Conservation (phyloP, 35 echinoderm and acorn worm genomes). For the Lytechinus variegatus region DNA sequence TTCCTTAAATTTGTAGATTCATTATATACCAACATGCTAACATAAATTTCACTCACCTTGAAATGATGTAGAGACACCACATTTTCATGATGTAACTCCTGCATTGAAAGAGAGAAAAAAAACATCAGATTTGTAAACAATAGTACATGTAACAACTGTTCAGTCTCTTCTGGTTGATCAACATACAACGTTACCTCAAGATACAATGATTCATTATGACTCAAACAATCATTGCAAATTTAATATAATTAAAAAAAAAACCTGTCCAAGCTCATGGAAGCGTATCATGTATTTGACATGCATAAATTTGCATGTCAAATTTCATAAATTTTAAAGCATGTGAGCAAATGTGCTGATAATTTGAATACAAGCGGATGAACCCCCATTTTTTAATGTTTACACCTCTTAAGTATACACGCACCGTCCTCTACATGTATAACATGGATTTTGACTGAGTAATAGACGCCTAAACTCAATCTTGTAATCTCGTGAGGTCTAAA, state of each 20-base stretch:
- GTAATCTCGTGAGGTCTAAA: too few species aligned
- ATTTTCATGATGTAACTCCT: constrained; percentile 97
- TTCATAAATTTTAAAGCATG: too few species aligned
- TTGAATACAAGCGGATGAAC: too few species aligned
- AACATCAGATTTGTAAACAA: neutral
- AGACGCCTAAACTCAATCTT: too few species aligned
- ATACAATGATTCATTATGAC: neutral
- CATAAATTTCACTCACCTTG: constrained; percentile 71
- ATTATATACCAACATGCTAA: too few species aligned
- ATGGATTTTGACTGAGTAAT: too few species aligned
- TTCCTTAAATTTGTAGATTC: too few species aligned
- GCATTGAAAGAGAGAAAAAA: neutral
- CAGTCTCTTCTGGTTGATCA: neutral
- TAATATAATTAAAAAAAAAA: neutral
- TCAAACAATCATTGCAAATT: neutral
- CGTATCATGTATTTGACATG: neutral
- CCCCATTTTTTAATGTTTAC: too few species aligned
- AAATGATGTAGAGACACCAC: constrained; percentile 92
- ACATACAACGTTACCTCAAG: neutral
- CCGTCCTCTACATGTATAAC: too few species aligned
- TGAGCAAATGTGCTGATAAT: too few species aligned
- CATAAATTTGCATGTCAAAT: neutral
- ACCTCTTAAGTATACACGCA: too few species aligned
- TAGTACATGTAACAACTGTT: too few species aligned
- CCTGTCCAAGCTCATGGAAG: neutral